Evolutionary conservation across 2,113 vertebrate genomes (phyloP).

Genomic region (Crotalus tigris): DNA sequence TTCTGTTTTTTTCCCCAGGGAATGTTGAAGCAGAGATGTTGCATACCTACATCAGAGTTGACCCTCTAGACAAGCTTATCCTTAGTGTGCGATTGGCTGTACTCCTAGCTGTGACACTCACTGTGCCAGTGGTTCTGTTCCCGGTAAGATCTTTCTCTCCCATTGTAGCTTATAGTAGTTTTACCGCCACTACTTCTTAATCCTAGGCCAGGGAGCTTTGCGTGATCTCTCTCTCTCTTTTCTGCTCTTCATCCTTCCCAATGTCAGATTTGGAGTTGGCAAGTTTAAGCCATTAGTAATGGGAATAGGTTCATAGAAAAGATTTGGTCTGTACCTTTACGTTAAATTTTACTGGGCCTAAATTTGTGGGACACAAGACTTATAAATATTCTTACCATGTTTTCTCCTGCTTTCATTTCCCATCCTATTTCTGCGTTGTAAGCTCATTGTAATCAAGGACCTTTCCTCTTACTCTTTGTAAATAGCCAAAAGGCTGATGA

Average conservation of each 20-base stretch:
- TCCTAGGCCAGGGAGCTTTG: not conserved
- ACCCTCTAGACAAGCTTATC: slow-evolving; percentile 87
- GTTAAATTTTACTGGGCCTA: not conserved
- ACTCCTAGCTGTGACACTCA: slow-evolving; percentile 92
- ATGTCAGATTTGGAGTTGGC: not conserved
- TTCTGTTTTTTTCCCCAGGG: slow-evolving; percentile 59
- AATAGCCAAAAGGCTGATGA: not conserved
- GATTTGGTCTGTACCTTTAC: not conserved
- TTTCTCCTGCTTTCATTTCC: not conserved
- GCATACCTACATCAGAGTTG: slow-evolving; percentile 91
- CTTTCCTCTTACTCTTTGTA: not conserved
- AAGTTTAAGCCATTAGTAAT: not conserved
- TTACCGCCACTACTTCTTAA: not conserved
- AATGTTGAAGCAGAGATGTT: slow-evolving; percentile 89
- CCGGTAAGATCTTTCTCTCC: slow-evolving; percentile 74
- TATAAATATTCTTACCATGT: not conserved
- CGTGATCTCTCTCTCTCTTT: not conserved
- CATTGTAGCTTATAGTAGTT: not conserved
- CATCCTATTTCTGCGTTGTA: not conserved
- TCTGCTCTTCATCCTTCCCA: no score
- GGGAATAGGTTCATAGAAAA: not conserved
- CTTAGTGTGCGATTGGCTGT: slow-evolving; percentile 93
- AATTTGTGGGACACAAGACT: not conserved
- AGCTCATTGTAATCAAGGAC: not conserved
- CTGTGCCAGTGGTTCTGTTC: slow-evolving; percentile 94